Evolutionary conservation across 2,888 invertebrate genomes (phyloP), one percentile per base, ranked within the genome.

Genomic region (Amphimallon solstitiale): DNA sequence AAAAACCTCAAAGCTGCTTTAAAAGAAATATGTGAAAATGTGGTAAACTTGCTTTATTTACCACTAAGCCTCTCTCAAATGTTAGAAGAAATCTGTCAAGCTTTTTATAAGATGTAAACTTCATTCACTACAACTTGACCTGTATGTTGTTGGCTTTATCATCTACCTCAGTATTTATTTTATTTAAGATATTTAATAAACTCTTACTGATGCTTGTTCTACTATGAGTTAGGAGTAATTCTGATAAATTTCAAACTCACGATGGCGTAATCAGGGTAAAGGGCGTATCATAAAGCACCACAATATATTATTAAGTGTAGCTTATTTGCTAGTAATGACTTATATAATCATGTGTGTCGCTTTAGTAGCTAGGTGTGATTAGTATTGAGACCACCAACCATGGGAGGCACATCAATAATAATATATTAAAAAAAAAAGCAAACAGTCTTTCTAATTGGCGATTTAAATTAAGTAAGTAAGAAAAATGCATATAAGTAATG

Each of bases 221-320:
- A n/a, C n/a, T 45, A 19, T 45, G 2, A 45, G 17, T 45, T 45
- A 23, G 3, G 15, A 23, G 40, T 15, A 43, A 43, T 56, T 56
- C 43, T 15, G 17, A 43, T 5, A 15, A 56, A 56, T 43, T 56
- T 43, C n/a, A 29, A 51, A 51, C 15, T 59, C 56, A 59, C 56
- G 77, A 79, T 78, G 79, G 80, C 79, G 77, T 76, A 81, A 81
- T 81, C 81, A 81, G 81, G 81, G 81, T 81, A 81, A 80, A 80
- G 80, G 79, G 81, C 80, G 79, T 80, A 80, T 78, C 76, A 75
- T 79, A 81, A 76, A 80, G 79, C 79, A 80, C 80, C 79, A 79
- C 78, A 59, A 63, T 66, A 56, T 78, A 76, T 74, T 72, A 73
- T 74, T 79, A 75, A 74, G 64, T 68, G 72, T 80, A 79, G 80